A percentile compares a stretch with the other conserved stretches of the same genome.
These are phyloP conservation scores for Varanus komodoensis DNA, from an alignment of 2,113 vertebrate genomes.

Conservation along the genomic window DNA sequence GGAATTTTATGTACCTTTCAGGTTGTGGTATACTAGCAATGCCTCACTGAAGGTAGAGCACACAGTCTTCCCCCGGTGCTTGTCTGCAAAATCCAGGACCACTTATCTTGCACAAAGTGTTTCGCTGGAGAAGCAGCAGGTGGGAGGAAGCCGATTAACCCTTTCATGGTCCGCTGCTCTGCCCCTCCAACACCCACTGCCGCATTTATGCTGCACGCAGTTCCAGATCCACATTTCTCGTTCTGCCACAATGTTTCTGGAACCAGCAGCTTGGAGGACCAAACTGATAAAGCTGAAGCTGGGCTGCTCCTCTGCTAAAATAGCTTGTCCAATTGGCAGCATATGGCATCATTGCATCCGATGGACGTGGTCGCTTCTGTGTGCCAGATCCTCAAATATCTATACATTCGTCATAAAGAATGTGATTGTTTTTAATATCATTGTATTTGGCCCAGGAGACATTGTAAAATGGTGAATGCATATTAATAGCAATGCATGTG, in stretches of 20 bases:
- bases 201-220: not conserved
- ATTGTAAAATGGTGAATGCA: conserved; percentile 66
- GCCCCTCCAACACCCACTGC: not conserved
- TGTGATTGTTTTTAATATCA: conserved; percentile 48
- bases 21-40: not conserved
- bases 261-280: not conserved
- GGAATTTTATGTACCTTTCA: not conserved
- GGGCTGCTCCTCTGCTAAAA: not conserved
- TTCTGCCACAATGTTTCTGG: not conserved
- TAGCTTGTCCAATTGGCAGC: not conserved
- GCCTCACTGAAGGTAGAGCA: not conserved
- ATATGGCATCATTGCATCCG: conserved; percentile 20
- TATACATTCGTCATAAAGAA: conserved; percentile 28
- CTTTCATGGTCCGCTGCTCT: not conserved
- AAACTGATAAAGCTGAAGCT: not conserved
- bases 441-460: conserved; percentile 61
- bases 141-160: not conserved
- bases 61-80: not conserved
- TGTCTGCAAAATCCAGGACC: not conserved
- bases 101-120: not conserved
- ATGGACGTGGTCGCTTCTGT: not conserved
- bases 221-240: not conserved
- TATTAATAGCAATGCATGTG: conserved; percentile 64
- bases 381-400: not conserved
- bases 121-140: not conserved